A percentile compares a stretch with the other conserved stretches of the same genome.
Conservation (phyloP, 2,113 vertebrate species). For the Albula goreensis region DNA sequence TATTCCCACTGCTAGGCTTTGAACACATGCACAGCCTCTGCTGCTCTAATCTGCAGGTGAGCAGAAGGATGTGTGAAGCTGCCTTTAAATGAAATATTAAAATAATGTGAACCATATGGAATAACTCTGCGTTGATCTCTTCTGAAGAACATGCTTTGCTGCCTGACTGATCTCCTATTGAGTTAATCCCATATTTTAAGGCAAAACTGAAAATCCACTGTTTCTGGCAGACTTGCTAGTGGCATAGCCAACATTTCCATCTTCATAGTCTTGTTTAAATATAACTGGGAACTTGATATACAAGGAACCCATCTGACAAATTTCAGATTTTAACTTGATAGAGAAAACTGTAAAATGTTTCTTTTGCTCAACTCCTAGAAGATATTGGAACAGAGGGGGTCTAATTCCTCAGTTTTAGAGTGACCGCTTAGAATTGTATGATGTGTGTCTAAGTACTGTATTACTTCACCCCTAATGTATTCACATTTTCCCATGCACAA, state of each 20-base stretch:
- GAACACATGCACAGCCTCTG: neutral
- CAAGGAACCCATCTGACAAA: neutral
- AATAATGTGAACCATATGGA: neutral
- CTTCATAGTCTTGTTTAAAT: neutral
- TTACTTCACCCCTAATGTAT: neutral
- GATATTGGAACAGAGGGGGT: neutral
- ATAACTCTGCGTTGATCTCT: neutral
- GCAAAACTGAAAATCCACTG: neutral
- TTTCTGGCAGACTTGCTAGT: too few relatives aligned
- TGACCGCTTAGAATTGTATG: too few relatives aligned
- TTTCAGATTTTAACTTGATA: too few relatives aligned
- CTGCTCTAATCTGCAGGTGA: neutral
- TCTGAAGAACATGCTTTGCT: neutral
- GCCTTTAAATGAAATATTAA: slow-evolving; percentile 4
- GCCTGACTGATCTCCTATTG: neutral
- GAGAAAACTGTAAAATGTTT: neutral
- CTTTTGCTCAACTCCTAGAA: neutral
- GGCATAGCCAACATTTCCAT: neutral
- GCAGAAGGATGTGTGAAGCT: neutral
- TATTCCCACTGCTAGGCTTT: neutral
- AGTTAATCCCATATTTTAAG: neutral
- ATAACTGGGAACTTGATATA: neutral
- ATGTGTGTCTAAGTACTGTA: too few relatives aligned
- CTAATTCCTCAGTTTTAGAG: neutral
- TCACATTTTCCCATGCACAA: neutral